Base-by-base conservation (phyloP, 2,797 vertebrate genomes). In the Pangasius macronema region DNA sequence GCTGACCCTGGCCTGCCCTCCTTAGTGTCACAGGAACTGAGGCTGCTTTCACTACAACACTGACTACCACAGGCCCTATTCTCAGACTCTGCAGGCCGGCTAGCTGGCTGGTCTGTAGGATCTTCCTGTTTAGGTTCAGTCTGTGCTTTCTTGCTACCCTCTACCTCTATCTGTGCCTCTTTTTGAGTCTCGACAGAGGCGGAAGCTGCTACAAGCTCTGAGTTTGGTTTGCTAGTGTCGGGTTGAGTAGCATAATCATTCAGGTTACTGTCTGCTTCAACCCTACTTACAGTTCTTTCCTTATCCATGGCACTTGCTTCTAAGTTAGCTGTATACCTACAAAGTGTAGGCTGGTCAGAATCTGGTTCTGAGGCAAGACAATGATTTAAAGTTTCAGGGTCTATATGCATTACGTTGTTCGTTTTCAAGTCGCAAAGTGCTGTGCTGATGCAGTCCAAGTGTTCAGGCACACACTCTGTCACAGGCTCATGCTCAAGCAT, bases 401-500 rank as follows among this genome's bases (percentile, higher is more conserved):
- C 55, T 30, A 57, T 68, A 84, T 76, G 85, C 27, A 49, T 75
- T 36, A 33, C n/a, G 27, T 53, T 83, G 67, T 20, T 11, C 53
- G 75, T 42, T 87, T 84, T 53, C 6, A 59, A 70, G 59, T 90
- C 83, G 85, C 76, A 87, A 84, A 84, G 76, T 87, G 89, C 75
- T 82, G 83, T 61, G 68, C 2, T 75, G 83, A 83, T 57, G 86
- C 85, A 84, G 80, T 72, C 87, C 36, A 68, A 63, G 7, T 81
- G 61, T 49, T 88, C 87, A 87, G 86, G 65, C 75, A 80, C 57
- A 84, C 30, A 85, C 82, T 82, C 85, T 82, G 55, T 85, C 39
- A 87, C 88, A 91, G 86, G 85, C 55, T 85, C 88, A 87, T 88
- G 86, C 84, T 85, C 83, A 86, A 72, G 86, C 36, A 85, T 61